phyloP scores from a whole-genome alignment of 1,140 invertebrate genomes.

The Drosophila paulistorum region DNA sequence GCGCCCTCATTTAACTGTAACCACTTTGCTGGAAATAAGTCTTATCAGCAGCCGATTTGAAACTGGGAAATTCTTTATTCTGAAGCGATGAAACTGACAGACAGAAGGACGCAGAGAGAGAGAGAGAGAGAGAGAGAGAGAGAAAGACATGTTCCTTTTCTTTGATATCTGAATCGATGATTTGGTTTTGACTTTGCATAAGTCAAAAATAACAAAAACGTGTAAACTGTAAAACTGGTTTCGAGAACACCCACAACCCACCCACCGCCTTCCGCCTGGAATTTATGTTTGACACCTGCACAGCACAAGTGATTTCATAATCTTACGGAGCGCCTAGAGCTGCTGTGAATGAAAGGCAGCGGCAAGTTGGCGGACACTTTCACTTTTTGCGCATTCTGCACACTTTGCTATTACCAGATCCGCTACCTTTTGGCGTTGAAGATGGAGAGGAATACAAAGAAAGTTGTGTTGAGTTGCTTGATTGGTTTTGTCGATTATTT shows the following conservation, averaged over 20 bases:
- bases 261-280: no score
- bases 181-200: no score
- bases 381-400: slow-evolving; percentile 18
- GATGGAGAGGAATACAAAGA: no score
- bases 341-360: slow-evolving; percentile 12
- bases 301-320: no score
- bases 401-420: neutral
- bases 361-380: slow-evolving; percentile 23
- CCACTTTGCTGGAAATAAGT: neutral
- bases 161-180: no score
- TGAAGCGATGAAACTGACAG: slow-evolving; percentile 11
- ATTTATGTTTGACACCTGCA: no score
- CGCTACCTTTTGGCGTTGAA: no score
- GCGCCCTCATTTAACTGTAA: no score
- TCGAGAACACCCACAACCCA: neutral
- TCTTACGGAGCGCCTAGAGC: slow-evolving; percentile 6
- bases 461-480: no score
- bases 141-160: no score
- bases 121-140: neutral
- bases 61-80: neutral
- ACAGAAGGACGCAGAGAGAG: neutral
- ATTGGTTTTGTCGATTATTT: neutral
- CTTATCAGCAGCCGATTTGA: neutral
- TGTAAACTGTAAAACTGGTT: no score
- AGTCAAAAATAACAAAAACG: no score